Evolutionary conservation across 2,888 invertebrate species (phyloP).

Genomic region (Hermaeophaga mercurialis): DNA sequence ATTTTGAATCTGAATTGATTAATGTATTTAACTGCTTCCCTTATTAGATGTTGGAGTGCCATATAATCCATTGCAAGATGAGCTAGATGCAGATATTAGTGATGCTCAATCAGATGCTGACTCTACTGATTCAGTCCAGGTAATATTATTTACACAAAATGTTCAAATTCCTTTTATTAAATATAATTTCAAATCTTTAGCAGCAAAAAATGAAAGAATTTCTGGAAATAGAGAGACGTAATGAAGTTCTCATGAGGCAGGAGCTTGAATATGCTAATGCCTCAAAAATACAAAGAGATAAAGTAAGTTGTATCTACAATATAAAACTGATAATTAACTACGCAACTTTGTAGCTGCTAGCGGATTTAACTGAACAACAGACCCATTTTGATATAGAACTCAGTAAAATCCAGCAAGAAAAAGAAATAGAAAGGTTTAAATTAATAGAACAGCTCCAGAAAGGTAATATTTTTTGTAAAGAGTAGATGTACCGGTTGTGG

Average conservation of each 20-base stretch:
- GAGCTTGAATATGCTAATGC: constrained; percentile 69
- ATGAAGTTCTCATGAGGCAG: constrained; percentile 67
- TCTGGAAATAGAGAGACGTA: constrained; percentile 66
- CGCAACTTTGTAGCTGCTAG: constrained; percentile 59
- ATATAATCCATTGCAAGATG: constrained; percentile 58
- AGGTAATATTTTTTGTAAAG: no score
- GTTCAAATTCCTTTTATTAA: no score
- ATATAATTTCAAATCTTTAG: no score
- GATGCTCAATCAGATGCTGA: constrained; percentile 16
- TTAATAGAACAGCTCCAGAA: constrained; percentile 66
- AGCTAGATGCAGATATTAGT: constrained; percentile 47
- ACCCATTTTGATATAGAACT: constrained; percentile 70
- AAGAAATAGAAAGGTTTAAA: constrained; percentile 66
- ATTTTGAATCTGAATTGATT: no score
- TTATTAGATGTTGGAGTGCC: constrained; percentile 57
- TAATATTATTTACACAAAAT: constrained; percentile 30
- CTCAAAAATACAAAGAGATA: constrained; percentile 67
- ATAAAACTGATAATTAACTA: no score
- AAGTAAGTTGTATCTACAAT: constrained; percentile 46
- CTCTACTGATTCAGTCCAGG: constrained; percentile 52
- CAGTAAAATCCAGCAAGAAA: constrained; percentile 69
- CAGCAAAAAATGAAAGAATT: constrained; percentile 62
- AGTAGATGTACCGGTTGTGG: no score
- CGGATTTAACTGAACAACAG: constrained; percentile 67
- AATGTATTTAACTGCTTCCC: neutral